phyloP scores from a whole-genome alignment of 2,113 vertebrate species.

The Nestor notabilis region DNA sequence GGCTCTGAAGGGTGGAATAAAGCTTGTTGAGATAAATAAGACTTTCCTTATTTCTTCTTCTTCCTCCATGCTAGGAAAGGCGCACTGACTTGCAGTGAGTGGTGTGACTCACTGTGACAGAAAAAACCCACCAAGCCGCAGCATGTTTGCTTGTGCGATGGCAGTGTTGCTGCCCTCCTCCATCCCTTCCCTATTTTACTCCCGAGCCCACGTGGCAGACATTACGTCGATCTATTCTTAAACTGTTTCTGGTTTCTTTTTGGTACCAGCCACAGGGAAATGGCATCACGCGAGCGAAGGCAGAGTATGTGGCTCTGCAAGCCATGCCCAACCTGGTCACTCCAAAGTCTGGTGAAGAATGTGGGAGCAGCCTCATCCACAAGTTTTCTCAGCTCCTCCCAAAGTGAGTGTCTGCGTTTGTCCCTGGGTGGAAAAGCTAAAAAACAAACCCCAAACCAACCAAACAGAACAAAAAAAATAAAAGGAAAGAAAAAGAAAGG shows the following conservation, averaged over 20 bases:
- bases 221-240: neutral
- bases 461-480: neutral
- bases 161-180: neutral
- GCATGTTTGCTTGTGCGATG: neutral
- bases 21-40: neutral
- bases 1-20: neutral
- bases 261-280: neutral
- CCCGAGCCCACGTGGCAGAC: neutral
- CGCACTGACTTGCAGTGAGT: neutral
- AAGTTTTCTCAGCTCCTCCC: neutral
- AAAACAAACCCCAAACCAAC: neutral
- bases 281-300: neutral
- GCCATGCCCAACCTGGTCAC: neutral
- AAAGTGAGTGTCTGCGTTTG: neutral
- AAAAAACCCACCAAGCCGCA: constrained; percentile 7
- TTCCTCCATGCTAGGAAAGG: neutral
- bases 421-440: accelerated
- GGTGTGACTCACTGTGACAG: constrained; percentile 7
- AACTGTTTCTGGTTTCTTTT: constrained; percentile 9
- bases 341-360: neutral
- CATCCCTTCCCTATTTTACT: constrained; percentile 18
- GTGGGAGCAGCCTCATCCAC: neutral
- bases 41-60: neutral
- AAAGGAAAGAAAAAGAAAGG: neutral
- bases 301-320: neutral